A percentile compares a stretch with the other conserved stretches of the same genome.
Evolutionary conservation across 92 coral and sea anemone genomes (phyloP).

Genomic region (Heliopora coerulea): DNA sequence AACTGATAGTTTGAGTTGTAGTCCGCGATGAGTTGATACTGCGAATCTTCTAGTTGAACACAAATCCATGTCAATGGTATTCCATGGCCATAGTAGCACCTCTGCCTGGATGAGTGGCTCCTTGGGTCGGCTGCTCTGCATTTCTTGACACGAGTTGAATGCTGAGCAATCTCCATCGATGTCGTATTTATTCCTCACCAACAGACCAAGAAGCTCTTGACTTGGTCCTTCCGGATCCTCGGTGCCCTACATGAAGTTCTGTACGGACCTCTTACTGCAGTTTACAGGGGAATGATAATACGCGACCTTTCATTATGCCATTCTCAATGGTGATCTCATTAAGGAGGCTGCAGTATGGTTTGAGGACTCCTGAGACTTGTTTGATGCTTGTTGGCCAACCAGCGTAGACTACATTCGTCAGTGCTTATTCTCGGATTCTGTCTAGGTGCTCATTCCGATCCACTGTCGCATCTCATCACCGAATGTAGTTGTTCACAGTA

Average conservation of each 20-base stretch:
- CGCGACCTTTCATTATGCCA: conserved; percentile 46
- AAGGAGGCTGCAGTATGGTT: conserved; percentile 47
- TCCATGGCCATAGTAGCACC: conserved; percentile 35
- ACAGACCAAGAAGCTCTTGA: conserved; percentile 50
- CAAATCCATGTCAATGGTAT: conserved; percentile 25
- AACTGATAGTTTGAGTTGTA: conserved; percentile 45
- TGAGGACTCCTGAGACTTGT: conserved; percentile 30
- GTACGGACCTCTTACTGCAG: conserved; percentile 42
- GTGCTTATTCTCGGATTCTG: conserved; percentile 36
- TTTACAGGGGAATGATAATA: conserved; percentile 31
- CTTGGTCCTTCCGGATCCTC: conserved; percentile 58
- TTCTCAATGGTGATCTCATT: conserved; percentile 46
- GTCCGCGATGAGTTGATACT: conserved; percentile 50
- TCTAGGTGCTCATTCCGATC: conserved; percentile 9
- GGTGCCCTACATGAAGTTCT: conserved; percentile 40
- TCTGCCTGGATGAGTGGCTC: conserved; percentile 44
- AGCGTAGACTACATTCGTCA: conserved; percentile 39
- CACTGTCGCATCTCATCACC: conserved; percentile 32
- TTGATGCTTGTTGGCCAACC: conserved; percentile 52
- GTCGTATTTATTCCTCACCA: conserved; percentile 59
- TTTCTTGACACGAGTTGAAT: conserved; percentile 43
- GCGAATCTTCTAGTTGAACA: conserved; percentile 44
- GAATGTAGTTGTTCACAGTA: too few relatives aligned
- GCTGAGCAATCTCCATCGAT: conserved; percentile 48
- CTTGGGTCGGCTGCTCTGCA: conserved; percentile 37